Conservation (phyloP, 2,888 invertebrate genomes). For the Tortricodes alternella region DNA sequence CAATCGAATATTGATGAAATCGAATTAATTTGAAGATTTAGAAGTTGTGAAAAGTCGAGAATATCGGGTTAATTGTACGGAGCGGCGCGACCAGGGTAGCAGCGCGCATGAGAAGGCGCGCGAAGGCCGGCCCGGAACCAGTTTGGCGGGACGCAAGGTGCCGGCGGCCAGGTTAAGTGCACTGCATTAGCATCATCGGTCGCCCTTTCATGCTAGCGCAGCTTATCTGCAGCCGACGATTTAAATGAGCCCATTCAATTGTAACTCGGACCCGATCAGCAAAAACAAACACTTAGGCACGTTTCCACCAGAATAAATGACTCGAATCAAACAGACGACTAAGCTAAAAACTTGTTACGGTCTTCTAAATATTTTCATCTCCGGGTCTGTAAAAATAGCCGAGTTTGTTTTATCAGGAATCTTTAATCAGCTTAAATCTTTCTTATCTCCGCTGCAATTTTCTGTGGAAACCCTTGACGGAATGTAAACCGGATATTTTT, state of each 20-base stretch:
- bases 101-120: slow-evolving; percentile 57
- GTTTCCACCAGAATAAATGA: neutral
- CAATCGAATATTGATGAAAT: too few relatives aligned
- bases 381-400: neutral
- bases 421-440: slow-evolving; percentile 22
- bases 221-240: slow-evolving; percentile 71
- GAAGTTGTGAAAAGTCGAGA: neutral
- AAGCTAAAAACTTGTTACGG: neutral
- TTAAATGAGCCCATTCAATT: slow-evolving; percentile 75
- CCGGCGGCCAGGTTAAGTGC: slow-evolving; percentile 76
- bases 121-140: slow-evolving; percentile 76
- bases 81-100: slow-evolving; percentile 65
- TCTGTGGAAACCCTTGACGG: slow-evolving; percentile 18
- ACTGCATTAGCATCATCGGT: slow-evolving; percentile 76
- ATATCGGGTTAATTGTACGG: slow-evolving; percentile 65
- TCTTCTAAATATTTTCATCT: slow-evolving; percentile 2
- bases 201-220: slow-evolving; percentile 70
- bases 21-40: too few relatives aligned
- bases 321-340: neutral
- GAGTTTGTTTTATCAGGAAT: slow-evolving; percentile 12
- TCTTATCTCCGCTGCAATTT: slow-evolving; percentile 15
- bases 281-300: slow-evolving; percentile 11
- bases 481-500: slow-evolving; percentile 26
- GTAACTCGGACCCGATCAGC: slow-evolving; percentile 38
- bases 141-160: slow-evolving; percentile 79